Percentiles rank a stretch among this genome's conserved stretches.
These are phyloP conservation scores for Lethenteron camtschaticum DNA, from an alignment of 2,113 vertebrate genomes.

Conservation along the genomic window DNA sequence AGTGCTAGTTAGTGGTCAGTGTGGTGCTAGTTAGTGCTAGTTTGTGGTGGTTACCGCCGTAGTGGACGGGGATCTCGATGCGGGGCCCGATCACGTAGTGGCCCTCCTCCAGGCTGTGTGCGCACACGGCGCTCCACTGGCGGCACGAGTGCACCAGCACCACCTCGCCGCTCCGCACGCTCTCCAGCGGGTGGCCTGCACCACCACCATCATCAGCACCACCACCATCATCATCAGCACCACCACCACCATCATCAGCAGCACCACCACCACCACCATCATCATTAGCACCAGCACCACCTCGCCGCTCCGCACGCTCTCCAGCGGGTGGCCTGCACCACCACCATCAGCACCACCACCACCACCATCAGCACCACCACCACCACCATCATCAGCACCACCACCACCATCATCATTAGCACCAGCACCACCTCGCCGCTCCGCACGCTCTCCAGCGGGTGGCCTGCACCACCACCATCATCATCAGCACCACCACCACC, in stretches of 20 bases:
- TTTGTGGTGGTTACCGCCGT: slow-evolving; percentile 48
- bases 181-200: slow-evolving; percentile 65
- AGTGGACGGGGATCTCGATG: slow-evolving; percentile 97
- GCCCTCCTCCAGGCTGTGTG: slow-evolving; percentile 90
- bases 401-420: too few relatives aligned
- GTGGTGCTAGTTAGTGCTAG: background rate
- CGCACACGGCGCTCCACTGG: slow-evolving; percentile 95
- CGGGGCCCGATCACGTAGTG: slow-evolving; percentile 97
- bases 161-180: slow-evolving; percentile 63
- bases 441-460: too few relatives aligned
- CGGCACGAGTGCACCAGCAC: slow-evolving; percentile 91
- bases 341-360: too few relatives aligned
- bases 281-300: slow-evolving; percentile 33
- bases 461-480: too few relatives aligned
- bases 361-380: too few relatives aligned
- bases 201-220: slow-evolving; percentile 5
- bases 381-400: too few relatives aligned
- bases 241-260: too few relatives aligned
- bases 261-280: too few relatives aligned
- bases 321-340: too few relatives aligned
- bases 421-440: too few relatives aligned
- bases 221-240: background rate
- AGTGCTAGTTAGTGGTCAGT: background rate
- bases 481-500: too few relatives aligned
- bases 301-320: slow-evolving; percentile 66